Evolutionary conservation across 2,797 vertebrate species (phyloP), one percentile per base, ranked within the genome.

Genomic region (Pseudopleuronectes americanus): DNA sequence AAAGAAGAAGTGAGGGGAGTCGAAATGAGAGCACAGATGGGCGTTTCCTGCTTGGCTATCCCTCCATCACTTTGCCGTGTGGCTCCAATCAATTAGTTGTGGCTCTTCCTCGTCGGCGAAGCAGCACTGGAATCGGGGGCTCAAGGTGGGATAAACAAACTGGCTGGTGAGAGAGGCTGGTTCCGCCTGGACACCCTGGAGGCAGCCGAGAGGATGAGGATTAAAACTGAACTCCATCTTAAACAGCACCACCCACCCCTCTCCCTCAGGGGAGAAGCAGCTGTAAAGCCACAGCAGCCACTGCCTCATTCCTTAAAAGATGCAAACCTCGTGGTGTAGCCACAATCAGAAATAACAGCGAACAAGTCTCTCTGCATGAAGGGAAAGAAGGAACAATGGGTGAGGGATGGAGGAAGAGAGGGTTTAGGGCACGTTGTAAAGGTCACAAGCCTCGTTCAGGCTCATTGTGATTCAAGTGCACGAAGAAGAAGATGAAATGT

Each of bases 141-240:
- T 71, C 70, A 61, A 74, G 66, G 63, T 71, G 21, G 67, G 62
- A 65, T 69, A 79, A 81, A 66, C 53, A 79, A 79, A 66, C 53
- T 23, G 45, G 47, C 26, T 33, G 57, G 21, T 14, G 26, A 19
- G 26, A 12, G 14, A 10, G 23, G 36, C 23, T 6, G 49, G 45
- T 71, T 75, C 65, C 77, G 74, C 82, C 57, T 77, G 78, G 78
- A 81, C 65, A 72, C 65, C 74, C 70, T 55, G 54, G 31, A 83
- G 83, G 79, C 81, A 77, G 70, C 41, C 49, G 26, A 52, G 19
- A 74, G 64, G 61, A 62, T 60, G 58, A 64, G 70, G 76, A 84
- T 84, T 82, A 85, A 78, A 78, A 61, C 52, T 73, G 31, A 76
- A 77, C 76, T 78, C 59, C 66, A 36, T 80, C 21, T 68, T 48